Evolutionary conservation across 2,797 vertebrate species (phyloP).

Genomic region (Xenentodon cancila): DNA sequence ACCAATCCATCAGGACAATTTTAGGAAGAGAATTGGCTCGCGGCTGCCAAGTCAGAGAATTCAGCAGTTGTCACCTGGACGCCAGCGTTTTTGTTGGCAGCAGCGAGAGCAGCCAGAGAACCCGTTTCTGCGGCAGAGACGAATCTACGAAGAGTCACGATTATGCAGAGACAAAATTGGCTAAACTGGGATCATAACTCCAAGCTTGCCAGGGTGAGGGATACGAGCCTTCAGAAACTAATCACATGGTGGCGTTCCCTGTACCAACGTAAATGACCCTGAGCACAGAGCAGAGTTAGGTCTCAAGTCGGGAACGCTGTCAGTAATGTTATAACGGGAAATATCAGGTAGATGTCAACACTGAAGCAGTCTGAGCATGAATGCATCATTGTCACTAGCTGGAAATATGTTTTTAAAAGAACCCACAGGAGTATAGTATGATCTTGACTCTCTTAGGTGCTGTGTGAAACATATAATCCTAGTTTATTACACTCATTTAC

Average conservation of each 20-base stretch:
- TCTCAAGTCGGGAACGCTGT: no score
- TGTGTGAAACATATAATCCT: no score
- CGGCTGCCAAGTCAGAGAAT: neutral
- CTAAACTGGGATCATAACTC: neutral
- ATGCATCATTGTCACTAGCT: no score
- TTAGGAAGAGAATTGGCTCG: neutral
- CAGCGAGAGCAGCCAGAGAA: conserved; percentile 5
- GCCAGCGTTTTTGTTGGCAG: conserved; percentile 1
- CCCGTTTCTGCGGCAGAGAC: neutral
- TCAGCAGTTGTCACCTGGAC: neutral
- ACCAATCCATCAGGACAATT: conserved; percentile 4
- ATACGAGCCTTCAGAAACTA: neutral
- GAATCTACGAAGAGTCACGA: neutral
- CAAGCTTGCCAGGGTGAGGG: neutral
- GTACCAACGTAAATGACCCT: neutral
- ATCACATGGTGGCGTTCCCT: no score
- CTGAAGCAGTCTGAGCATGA: no score
- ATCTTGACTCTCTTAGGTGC: no score
- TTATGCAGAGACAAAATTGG: neutral
- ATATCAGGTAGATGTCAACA: no score
- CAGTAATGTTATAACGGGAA: no score
- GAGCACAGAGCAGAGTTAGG: neutral
- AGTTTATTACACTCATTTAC: no score
- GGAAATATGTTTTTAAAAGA: no score
- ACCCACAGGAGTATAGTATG: no score